Percentiles rank a stretch among this genome's conserved stretches.
phyloP scores from a whole-genome alignment of 2,113 vertebrate genomes.

The Nettapus auritus region DNA sequence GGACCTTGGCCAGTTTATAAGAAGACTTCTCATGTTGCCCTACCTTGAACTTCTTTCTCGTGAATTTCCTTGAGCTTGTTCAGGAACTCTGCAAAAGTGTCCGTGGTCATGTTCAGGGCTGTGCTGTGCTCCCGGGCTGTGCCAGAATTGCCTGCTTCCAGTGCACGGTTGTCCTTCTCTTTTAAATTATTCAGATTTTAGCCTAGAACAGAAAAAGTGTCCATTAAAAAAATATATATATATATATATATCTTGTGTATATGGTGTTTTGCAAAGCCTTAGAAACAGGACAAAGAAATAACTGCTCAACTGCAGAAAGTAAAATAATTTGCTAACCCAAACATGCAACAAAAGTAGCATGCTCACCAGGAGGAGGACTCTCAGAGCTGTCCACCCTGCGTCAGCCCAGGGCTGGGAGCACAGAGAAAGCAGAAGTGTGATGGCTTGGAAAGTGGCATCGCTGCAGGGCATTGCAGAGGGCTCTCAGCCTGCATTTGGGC shows the following conservation, averaged over 20 bases:
- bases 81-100: constrained; percentile 85
- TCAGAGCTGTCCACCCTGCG: too few relatives aligned
- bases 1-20: background rate
- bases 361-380: too few relatives aligned
- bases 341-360: too few relatives aligned
- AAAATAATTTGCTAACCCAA: background rate
- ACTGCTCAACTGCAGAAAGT: background rate
- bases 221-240: background rate
- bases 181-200: background rate
- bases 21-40: background rate
- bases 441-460: background rate
- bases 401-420: too few relatives aligned
- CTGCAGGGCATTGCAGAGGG: fast-evolving
- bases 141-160: background rate
- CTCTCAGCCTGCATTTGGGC: background rate
- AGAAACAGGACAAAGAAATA: background rate
- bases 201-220: background rate
- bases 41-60: constrained; percentile 90
- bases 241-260: background rate
- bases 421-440: too few relatives aligned
- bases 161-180: fast-evolving
- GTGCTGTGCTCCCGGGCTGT: background rate
- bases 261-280: background rate
- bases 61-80: constrained; percentile 88
- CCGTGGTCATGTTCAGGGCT: constrained; percentile 65